A percentile compares a stretch with the other conserved stretches of the same genome.
Conservation (phyloP, 2,797 vertebrate genomes). For the Myotis findleyi region DNA sequence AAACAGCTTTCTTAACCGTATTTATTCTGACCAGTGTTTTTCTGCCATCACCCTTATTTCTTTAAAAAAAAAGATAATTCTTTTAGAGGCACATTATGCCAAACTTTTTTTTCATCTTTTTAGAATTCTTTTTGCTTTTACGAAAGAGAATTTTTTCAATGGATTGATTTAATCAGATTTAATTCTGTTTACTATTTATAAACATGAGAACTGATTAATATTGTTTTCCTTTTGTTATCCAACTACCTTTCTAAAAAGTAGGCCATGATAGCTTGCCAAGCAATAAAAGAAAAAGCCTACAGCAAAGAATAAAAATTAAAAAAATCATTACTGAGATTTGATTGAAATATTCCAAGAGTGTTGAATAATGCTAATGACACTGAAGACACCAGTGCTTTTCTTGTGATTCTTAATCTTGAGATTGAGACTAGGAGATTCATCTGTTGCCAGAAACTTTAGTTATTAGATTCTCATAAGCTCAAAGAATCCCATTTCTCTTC, state of each 20-base stretch:
- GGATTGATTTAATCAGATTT: slow-evolving; percentile 64
- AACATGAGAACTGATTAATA: slow-evolving; percentile 48
- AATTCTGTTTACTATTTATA: slow-evolving; percentile 68
- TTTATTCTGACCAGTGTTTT: slow-evolving; percentile 40
- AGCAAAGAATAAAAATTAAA: neutral
- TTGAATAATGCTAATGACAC: neutral
- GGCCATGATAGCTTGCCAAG: slow-evolving; percentile 62
- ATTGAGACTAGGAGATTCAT: slow-evolving; percentile 14
- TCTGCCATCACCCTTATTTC: neutral
- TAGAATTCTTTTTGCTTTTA: slow-evolving; percentile 35
- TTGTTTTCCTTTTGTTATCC: slow-evolving; percentile 38
- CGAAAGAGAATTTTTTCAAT: slow-evolving; percentile 40
- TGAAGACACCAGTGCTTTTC: neutral
- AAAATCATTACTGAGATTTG: neutral
- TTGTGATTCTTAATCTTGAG: slow-evolving; percentile 4
- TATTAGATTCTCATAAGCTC: neutral
- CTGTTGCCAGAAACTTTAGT: neutral
- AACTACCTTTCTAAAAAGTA: slow-evolving; percentile 63
- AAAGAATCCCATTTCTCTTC: slow-evolving; percentile 31
- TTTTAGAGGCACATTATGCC: slow-evolving; percentile 23
- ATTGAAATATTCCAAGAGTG: slow-evolving; percentile 2
- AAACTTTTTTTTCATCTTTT: neutral
- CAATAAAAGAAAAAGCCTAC: slow-evolving; percentile 26
- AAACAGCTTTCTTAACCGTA: slow-evolving; percentile 24
- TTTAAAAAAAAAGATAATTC: slow-evolving; percentile 22